A percentile compares a stretch with the other conserved stretches of the same genome.
Evolutionary conservation across 2,113 vertebrate genomes (phyloP).

Genomic region (Pelusios castaneus): DNA sequence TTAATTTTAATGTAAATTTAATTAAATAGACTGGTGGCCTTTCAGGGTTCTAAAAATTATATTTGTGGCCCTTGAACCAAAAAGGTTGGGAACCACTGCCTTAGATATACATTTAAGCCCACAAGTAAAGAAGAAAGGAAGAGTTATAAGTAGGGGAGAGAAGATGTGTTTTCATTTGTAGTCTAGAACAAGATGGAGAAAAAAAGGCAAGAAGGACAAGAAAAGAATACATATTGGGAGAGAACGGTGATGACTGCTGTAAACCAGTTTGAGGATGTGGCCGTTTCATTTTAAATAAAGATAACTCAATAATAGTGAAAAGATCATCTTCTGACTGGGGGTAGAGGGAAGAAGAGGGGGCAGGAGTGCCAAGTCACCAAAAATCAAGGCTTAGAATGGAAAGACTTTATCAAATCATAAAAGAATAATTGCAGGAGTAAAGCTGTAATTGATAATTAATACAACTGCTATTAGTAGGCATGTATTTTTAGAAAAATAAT

Average conservation of each 20-base stretch:
- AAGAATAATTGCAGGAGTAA: background rate
- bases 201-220: background rate
- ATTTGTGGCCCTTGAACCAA: too few relatives aligned
- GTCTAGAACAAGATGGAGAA: background rate
- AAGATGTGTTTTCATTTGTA: background rate
- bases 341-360: background rate
- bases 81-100: too few relatives aligned
- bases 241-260: background rate
- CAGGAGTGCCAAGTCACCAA: background rate
- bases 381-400: background rate
- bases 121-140: background rate
- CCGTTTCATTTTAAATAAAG: background rate
- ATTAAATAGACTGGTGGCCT: too few relatives aligned
- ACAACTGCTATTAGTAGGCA: background rate
- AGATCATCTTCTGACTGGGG: background rate
- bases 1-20: too few relatives aligned
- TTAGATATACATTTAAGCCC: background rate
- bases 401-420: slow-evolving; percentile 6
- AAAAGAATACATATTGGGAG: fast-evolving
- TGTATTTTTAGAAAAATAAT: slow-evolving; percentile 5
- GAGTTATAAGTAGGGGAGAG: background rate
- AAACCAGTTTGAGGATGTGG: background rate
- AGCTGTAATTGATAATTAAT: background rate
- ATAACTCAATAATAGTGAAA: background rate
- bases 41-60: too few relatives aligned